These are phyloP conservation scores for Cervus canadensis DNA, from an alignment of 2,113 vertebrate species.

Conservation along the genomic window DNA sequence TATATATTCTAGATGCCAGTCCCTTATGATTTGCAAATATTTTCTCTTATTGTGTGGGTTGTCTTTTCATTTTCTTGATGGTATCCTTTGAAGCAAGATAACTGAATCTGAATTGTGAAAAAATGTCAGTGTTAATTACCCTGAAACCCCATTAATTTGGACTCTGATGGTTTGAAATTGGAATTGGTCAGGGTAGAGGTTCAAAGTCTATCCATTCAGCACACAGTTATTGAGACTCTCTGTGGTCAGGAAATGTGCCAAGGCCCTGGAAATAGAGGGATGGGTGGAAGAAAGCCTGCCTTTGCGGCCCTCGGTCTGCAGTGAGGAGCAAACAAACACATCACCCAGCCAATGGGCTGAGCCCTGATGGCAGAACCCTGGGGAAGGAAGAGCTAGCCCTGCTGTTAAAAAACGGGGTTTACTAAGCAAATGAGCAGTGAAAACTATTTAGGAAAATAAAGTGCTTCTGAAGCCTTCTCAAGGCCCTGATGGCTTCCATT, in stretches of 20 bases:
- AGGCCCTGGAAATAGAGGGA: neutral
- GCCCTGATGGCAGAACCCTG: neutral
- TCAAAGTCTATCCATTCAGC: conserved; percentile 16
- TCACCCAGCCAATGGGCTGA: neutral
- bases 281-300: neutral
- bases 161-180: conserved; percentile 16
- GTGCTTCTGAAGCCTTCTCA: neutral
- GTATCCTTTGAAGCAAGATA: conserved; percentile 11
- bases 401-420: neutral
- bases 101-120: neutral
- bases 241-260: neutral
- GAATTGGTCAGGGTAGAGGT: neutral
- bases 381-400: neutral
- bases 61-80: conserved; percentile 16
- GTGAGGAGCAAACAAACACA: neutral
- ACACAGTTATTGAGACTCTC: neutral
- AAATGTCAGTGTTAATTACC: conserved; percentile 21
- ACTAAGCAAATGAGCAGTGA: neutral
- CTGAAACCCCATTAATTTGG: conserved; percentile 32
- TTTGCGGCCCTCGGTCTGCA: neutral
- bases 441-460: conserved; percentile 28
- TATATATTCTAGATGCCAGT: neutral
- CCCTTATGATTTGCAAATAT: neutral
- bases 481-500: neutral
- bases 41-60: neutral